Evolutionary conservation across 2,113 vertebrate species (phyloP).

Genomic region (Capreolus pygargus): DNA sequence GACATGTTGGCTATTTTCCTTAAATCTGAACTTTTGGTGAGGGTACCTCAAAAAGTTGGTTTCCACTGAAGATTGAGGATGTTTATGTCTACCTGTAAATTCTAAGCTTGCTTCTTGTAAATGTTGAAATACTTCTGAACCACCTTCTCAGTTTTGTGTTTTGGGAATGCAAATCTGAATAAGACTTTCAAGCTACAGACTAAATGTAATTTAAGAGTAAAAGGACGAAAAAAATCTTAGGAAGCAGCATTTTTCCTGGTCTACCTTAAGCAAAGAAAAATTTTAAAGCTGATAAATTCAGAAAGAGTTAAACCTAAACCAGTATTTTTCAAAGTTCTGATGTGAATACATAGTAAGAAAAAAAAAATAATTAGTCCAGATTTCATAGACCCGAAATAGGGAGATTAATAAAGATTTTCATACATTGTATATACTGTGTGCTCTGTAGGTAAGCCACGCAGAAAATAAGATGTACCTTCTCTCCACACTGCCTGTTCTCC

Average conservation of each 20-base stretch:
- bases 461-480: neutral
- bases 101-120: neutral
- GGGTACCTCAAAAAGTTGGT: neutral
- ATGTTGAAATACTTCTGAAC: neutral
- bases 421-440: neutral
- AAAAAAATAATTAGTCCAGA: neutral
- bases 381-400: neutral
- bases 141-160: neutral
- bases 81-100: neutral
- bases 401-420: neutral
- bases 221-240: neutral
- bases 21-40: neutral
- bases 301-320: neutral
- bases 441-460: neutral
- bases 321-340: conserved; percentile 14
- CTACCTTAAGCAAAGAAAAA: neutral
- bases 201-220: neutral
- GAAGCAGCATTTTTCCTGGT: neutral
- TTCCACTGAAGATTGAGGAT: neutral
- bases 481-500: neutral
- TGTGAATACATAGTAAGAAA: neutral
- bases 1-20: neutral
- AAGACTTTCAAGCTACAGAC: neutral
- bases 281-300: neutral
- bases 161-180: neutral